Base-by-base conservation (phyloP, 2,888 invertebrate species). In the Drosophila pegasa region DNA sequence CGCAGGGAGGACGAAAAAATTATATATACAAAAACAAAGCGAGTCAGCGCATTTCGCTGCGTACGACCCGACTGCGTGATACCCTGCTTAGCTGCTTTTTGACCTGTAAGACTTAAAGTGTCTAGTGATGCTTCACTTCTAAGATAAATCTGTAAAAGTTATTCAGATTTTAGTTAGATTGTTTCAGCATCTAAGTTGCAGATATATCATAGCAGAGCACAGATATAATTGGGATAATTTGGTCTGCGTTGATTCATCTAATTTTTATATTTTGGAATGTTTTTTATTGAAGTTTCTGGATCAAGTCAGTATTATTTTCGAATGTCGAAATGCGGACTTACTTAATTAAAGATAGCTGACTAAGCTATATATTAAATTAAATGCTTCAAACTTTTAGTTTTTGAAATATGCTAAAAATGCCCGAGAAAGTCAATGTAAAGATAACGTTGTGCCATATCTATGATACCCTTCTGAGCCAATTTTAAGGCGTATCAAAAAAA, bases 1-100 rank as follows among this genome's bases (percentile, higher is more conserved):
- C 68, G 61, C 55, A 66, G 65, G 40, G 31, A 20, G n/a, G 22
- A 38, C 38, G 35, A 43, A 58, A 43, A 22, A 43, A 35, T 43
- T 47, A 38, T 35, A 9, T 25, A 50, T 41, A 43, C 25, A 61
- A 50, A 37, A 45, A 37, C 47, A 43, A 45, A 64, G n/a, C 50
- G 25, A 38, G 35, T 0, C 8, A 2, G 7, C 2, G 12, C 10
- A 10, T 16, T 33, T 22, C 10, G 8, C 2, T 20, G 20, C 0
- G 8, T 0, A 9, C 1, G 2, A 9, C 14, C 20, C 47, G 31
- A 31, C 47, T 20, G 8, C 1, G 7, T 14, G 14, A 45, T 45
- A 45, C 45, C 45, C 45, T 9, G n/a, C 10, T n/a, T 4, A 5
- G n/a, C 9, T n/a, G 22, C 8, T 9, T 3, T 0, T 3, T 4